phyloP scores from a whole-genome alignment of 2,888 invertebrate genomes.

The Chrysomela aeneicollis region DNA sequence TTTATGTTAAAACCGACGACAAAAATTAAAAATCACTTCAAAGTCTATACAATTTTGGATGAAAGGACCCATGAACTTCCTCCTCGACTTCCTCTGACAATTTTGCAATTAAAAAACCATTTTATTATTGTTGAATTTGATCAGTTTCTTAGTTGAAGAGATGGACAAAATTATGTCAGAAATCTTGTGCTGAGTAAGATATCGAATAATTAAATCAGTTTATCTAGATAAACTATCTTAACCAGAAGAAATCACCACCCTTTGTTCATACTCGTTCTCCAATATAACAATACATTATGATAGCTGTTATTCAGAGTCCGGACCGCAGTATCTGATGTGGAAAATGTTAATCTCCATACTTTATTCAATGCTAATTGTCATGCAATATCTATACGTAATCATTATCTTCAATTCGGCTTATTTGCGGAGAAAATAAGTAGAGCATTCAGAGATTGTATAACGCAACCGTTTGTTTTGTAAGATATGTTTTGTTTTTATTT shows the following conservation, averaged over 20 bases:
- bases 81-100: too few species aligned
- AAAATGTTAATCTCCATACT: conserved; percentile 18
- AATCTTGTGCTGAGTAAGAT: too few species aligned
- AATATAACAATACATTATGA: not conserved
- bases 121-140: too few species aligned
- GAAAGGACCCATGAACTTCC: too few species aligned
- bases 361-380: conserved; percentile 21
- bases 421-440: conserved; percentile 22
- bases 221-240: not conserved
- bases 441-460: conserved; percentile 29
- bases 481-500: conserved; percentile 18
- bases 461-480: conserved; percentile 23
- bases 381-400: conserved; percentile 6
- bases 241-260: not conserved
- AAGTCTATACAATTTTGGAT: too few species aligned
- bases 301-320: not conserved
- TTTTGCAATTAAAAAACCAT: too few species aligned
- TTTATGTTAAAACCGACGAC: too few species aligned
- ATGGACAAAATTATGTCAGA: too few species aligned
- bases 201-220: too few species aligned
- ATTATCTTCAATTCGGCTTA: conserved; percentile 4
- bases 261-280: not conserved
- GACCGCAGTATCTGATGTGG: not conserved
- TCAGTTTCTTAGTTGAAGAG: too few species aligned
- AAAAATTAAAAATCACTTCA: too few species aligned